These are phyloP conservation scores for Aptenodytes patagonicus DNA, from an alignment of 2,113 vertebrate species.

Conservation along the genomic window DNA sequence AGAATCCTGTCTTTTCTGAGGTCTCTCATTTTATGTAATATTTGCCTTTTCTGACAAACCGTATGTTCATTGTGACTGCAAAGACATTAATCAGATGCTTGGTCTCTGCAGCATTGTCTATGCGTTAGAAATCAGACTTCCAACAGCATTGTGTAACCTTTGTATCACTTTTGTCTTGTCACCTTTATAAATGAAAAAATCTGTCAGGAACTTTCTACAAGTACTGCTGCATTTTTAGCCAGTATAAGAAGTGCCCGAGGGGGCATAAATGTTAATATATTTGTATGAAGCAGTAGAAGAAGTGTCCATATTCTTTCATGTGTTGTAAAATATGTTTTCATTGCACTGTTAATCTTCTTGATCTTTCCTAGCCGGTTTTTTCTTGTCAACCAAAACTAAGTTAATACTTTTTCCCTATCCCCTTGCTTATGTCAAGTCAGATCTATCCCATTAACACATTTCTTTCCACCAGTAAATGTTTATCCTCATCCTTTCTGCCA, in stretches of 20 bases:
- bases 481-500: neutral
- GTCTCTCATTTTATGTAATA: neutral
- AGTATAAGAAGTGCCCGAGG: neutral
- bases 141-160: neutral
- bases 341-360: neutral
- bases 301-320: neutral
- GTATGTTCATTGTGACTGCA: neutral
- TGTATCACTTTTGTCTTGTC: neutral
- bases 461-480: slow-evolving; percentile 4
- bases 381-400: slow-evolving; percentile 13
- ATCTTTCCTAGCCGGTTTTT: neutral
- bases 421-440: neutral
- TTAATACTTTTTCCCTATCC: neutral
- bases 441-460: neutral
- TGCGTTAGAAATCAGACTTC: neutral
- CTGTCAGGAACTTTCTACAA: neutral
- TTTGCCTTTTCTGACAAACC: neutral
- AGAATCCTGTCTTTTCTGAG: neutral
- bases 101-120: neutral
- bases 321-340: neutral
- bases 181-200: neutral
- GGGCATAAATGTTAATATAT: neutral
- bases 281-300: slow-evolving; percentile 2
- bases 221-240: neutral
- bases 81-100: neutral